Conservation (phyloP, 2,888 invertebrate species). For the Balanococcus diminutus region DNA sequence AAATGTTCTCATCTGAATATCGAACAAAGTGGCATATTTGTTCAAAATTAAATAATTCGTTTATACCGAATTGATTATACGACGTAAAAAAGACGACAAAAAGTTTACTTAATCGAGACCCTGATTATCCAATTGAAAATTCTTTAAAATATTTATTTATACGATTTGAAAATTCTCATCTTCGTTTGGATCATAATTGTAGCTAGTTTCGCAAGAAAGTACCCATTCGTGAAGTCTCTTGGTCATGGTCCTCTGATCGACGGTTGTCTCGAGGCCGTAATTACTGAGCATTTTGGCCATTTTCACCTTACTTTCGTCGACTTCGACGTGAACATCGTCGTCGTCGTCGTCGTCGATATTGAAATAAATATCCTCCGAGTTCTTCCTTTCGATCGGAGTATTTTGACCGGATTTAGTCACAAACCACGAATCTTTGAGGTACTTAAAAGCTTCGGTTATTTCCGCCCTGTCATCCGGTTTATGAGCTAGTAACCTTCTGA, state of each 20-base stretch:
- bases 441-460: conserved; percentile 68
- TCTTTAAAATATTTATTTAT: not conserved
- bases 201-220: conserved; percentile 64
- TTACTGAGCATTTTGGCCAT: conserved; percentile 66
- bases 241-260: conserved; percentile 69
- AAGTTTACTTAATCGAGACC: not conserved
- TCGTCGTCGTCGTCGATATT: conserved; percentile 62
- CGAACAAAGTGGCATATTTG: not conserved
- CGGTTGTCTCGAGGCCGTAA: conserved; percentile 70
- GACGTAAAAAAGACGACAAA: not conserved
- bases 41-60: too few species aligned
- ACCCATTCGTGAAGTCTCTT: conserved; percentile 73
- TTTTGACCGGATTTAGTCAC: conserved; percentile 59
- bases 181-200: conserved; percentile 48
- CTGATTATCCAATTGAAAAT: conserved; percentile 16
- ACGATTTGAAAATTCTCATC: not conserved
- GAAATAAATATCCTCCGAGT: conserved; percentile 65
- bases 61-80: too few species aligned
- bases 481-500: conserved; percentile 73
- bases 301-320: conserved; percentile 66
- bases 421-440: conserved; percentile 69
- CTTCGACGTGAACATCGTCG: conserved; percentile 64
- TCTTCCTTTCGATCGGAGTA: conserved; percentile 60
- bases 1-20: not conserved
- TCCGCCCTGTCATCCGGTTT: conserved; percentile 71